These are phyloP conservation scores for Cryptophagus acutangulus DNA, from an alignment of 2,888 invertebrate genomes.

Conservation along the genomic window DNA sequence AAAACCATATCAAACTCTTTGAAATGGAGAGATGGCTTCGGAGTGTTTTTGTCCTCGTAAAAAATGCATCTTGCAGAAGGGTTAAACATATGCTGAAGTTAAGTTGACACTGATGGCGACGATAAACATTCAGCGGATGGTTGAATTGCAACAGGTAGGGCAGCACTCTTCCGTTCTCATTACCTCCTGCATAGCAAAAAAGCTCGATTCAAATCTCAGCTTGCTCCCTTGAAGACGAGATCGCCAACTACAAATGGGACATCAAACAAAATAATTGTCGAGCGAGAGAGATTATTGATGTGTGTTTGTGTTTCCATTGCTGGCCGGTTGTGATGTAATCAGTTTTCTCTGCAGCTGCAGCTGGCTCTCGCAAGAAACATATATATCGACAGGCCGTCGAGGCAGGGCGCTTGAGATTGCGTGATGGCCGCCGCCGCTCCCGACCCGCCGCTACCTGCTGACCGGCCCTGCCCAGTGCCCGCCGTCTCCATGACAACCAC, in stretches of 20 bases:
- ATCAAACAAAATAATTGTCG: too few species aligned
- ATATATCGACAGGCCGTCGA: conserved; percentile 30
- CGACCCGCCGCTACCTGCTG: conserved; percentile 44
- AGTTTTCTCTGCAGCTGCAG: conserved; percentile 1
- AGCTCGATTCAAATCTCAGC: too few species aligned
- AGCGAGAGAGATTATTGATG: too few species aligned
- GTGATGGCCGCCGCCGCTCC: conserved; percentile 45
- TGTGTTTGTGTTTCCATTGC: too few species aligned
- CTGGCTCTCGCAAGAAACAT: conserved; percentile 14
- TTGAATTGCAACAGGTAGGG: conserved; percentile 40
- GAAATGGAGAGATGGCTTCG: too few species aligned
- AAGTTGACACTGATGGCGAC: conserved; percentile 42
- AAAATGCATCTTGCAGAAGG: too few species aligned
- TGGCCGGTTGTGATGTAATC: conserved; percentile 2
- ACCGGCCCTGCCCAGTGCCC: conserved; percentile 51
- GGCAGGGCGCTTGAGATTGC: conserved; percentile 46
- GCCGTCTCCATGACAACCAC: conserved; percentile 51
- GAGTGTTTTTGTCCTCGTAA: neutral
- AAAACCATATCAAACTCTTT: too few species aligned
- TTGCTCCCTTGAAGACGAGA: too few species aligned
- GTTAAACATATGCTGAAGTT: conserved; percentile 38
- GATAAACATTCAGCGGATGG: conserved; percentile 40
- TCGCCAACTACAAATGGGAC: too few species aligned
- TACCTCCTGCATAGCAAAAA: too few species aligned
- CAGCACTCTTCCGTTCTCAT: conserved; percentile 33